Percentiles rank a stretch among this genome's conserved stretches.
These are phyloP conservation scores for Phaethon lepturus DNA, from an alignment of 2,113 vertebrate genomes.

Conservation along the genomic window DNA sequence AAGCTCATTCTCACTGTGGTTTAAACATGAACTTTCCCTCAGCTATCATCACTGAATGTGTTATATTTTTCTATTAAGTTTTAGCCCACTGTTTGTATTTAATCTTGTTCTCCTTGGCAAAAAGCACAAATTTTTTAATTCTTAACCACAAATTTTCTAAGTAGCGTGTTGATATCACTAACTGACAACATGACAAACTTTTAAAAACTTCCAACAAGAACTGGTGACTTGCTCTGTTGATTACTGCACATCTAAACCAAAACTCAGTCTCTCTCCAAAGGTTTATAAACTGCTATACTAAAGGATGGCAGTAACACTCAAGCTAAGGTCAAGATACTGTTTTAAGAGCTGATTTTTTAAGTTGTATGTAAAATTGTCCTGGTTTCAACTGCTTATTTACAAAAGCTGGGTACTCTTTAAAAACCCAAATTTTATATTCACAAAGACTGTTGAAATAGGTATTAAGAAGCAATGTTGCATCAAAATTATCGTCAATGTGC, in stretches of 20 bases:
- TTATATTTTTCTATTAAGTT: background rate
- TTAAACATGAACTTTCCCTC: conserved; percentile 6
- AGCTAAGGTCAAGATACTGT: background rate
- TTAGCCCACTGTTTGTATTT: background rate
- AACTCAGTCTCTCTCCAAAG: background rate
- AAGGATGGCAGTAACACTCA: background rate
- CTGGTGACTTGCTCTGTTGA: background rate
- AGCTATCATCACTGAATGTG: background rate
- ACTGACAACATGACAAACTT: background rate
- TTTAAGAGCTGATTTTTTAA: background rate
- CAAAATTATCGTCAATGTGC: background rate
- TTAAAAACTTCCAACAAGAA: background rate
- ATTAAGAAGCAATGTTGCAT: background rate
- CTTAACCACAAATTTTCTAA: background rate
- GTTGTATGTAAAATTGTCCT: background rate
- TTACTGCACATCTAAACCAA: background rate
- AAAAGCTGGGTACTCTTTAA: background rate
- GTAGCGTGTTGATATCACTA: background rate
- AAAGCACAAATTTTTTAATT: accelerated
- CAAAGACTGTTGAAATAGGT: background rate
- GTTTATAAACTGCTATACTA: background rate
- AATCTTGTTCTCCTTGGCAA: background rate
- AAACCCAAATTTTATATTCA: background rate
- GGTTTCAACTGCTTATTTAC: background rate
- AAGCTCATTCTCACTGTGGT: background rate